Conservation (phyloP, 2,888 invertebrate species). For the Melinaea menophilus region DNA sequence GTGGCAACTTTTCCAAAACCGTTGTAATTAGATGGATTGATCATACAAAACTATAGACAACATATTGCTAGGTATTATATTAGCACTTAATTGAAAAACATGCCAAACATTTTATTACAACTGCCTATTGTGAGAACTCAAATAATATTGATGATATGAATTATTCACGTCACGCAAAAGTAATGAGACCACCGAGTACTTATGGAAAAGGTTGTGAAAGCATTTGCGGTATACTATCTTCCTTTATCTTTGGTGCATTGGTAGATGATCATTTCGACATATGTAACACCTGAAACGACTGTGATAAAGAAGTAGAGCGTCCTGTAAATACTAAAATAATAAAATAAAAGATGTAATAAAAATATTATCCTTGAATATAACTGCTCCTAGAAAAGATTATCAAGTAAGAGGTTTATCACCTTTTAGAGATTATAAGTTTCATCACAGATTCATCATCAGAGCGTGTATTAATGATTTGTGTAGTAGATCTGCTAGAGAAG, state of each 20-base stretch:
- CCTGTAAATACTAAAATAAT: constrained; percentile 47
- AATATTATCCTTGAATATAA: constrained; percentile 50
- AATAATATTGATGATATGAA: constrained; percentile 44
- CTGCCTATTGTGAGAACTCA: constrained; percentile 50
- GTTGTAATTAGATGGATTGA: constrained; percentile 62
- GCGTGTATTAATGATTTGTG: constrained; percentile 53
- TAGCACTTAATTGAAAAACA: constrained; percentile 54
- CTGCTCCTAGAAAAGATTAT: constrained; percentile 41
- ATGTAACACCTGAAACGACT: constrained; percentile 42
- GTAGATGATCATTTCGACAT: constrained; percentile 60
- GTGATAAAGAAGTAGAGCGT: constrained; percentile 45
- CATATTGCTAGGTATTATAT: constrained; percentile 59
- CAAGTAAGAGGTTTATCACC: constrained; percentile 58
- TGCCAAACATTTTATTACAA: constrained; percentile 39
- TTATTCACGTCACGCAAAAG: constrained; percentile 53
- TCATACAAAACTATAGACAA: constrained; percentile 53
- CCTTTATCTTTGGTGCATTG: constrained; percentile 51
- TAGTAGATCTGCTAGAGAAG: constrained; percentile 54
- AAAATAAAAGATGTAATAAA: constrained; percentile 45
- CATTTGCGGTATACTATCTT: constrained; percentile 57
- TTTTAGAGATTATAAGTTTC: constrained; percentile 62
- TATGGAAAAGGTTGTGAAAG: constrained; percentile 61
- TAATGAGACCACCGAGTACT: constrained; percentile 56
- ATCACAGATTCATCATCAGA: too few species aligned
- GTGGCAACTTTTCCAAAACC: constrained; percentile 48